Base-by-base conservation (phyloP, 2,797 vertebrate genomes). In the Peromyscus melanophrys region DNA sequence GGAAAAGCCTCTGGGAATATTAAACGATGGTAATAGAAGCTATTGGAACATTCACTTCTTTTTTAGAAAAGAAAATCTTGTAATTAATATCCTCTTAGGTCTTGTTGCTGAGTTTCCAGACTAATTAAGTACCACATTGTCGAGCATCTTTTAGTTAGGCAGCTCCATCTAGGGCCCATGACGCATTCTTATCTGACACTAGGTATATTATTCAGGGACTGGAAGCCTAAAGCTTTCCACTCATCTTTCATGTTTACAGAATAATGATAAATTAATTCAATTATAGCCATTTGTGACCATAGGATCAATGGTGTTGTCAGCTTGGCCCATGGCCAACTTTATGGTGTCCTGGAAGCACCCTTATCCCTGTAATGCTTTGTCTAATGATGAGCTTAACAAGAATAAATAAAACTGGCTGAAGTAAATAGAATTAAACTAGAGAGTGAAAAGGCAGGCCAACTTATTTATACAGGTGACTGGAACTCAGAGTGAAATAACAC, bases 1-100 rank as follows among this genome's bases (percentile, higher is more conserved):
- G 90, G 29, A 52, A 86, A 91, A 95, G 37, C 49, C 71, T 94
- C 61, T 91, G 83, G 86, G 82, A 67, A 85, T 29, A 31, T 85
- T 73, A 65, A 94, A 57, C 63, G n/a, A 25, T 78, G n/a, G 4
- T 67, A 46, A 65, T 49, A 69, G 59, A 92, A 59, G 71, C 52
- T 65, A 31, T 91, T 80, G 46, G 55, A 89, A n/a, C 27, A 76
- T 76, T 85, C 27, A 3, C 40, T 92, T 71, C n/a, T 76, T 89
- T 83, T 43, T 57, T 55, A 57, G 46, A 73, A 57, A 86, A 89
- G 80, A 78, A 75, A 90, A 61, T 57, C 34, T 93, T 67, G 12
- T 93, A 65, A 92, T 89, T 93, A 92, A 40, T 93, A 52, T 69
- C 49, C 49, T 52, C 93, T 86, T 29, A 87, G 40, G 27, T 78